These are phyloP conservation scores for Anniella stebbinsi DNA, from an alignment of 2,797 vertebrate species.

Conservation along the genomic window DNA sequence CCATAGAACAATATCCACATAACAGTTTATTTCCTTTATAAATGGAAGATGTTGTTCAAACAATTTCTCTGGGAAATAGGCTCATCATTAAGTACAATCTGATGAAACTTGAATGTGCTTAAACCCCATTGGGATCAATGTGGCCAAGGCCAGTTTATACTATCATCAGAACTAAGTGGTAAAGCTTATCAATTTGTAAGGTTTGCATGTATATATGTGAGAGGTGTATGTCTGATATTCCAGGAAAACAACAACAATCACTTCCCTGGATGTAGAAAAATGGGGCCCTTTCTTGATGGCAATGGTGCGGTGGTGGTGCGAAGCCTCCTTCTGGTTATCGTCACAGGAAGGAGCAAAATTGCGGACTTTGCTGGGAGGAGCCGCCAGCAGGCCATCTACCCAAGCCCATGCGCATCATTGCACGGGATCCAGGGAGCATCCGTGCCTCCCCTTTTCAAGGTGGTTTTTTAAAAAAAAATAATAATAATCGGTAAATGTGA, in stretches of 20 bases:
- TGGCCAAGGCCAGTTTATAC: neutral
- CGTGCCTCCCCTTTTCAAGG: too few species aligned
- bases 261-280: neutral
- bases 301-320: too few species aligned
- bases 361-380: too few species aligned
- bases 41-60: neutral
- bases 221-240: neutral
- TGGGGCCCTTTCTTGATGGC: too few species aligned
- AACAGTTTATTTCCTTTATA: neutral
- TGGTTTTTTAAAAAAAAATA: too few species aligned
- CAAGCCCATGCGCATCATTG: too few species aligned
- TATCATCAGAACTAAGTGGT: neutral
- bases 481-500: too few species aligned
- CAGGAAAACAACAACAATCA: too few species aligned
- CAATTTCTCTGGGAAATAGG: neutral
- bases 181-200: neutral
- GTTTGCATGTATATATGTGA: neutral
- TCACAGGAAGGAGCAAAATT: too few species aligned
- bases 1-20: neutral
- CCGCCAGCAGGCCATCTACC: too few species aligned
- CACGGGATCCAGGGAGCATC: too few species aligned
- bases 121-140: neutral
- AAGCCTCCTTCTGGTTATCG: too few species aligned
- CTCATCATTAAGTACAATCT: neutral
- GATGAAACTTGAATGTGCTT: neutral